Conservation (phyloP, 2,888 invertebrate genomes). For the Bellardia bayeri region DNA sequence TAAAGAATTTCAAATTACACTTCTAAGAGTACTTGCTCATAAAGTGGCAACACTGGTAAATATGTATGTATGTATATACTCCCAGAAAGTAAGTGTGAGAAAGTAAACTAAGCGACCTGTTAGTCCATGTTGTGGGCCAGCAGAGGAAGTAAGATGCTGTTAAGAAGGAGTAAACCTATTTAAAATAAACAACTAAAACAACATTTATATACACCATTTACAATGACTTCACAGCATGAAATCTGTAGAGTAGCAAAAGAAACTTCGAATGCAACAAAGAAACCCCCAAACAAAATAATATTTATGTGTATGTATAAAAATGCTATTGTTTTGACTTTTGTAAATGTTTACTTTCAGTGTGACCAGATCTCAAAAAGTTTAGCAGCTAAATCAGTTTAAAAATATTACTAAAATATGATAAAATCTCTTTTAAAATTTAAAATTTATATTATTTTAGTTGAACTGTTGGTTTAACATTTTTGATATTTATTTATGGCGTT, state of each 20-base stretch:
- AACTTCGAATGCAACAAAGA: neutral
- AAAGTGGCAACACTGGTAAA: too few relatives aligned
- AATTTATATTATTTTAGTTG: too few relatives aligned
- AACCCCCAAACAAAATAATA: neutral
- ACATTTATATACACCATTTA: neutral
- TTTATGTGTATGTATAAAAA: neutral
- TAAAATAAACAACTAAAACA: slow-evolving; percentile 8
- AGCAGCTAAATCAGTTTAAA: too few relatives aligned
- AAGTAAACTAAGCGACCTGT: slow-evolving; percentile 45
- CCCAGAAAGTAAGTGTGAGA: neutral
- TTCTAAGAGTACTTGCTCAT: too few relatives aligned
- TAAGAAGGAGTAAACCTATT: slow-evolving; percentile 19
- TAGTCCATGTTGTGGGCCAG: neutral
- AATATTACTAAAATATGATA: too few relatives aligned
- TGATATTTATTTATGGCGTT: too few relatives aligned
- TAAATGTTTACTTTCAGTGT: too few relatives aligned
- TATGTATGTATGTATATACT: neutral
- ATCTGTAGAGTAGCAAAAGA: slow-evolving; percentile 15
- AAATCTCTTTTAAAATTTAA: too few relatives aligned
- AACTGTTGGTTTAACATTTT: too few relatives aligned
- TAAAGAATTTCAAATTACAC: too few relatives aligned
- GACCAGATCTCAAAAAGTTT: too few relatives aligned
- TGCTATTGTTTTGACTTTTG: neutral
- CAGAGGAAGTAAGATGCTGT: neutral
- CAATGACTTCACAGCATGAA: slow-evolving; percentile 52